Percentiles rank a stretch among this genome's conserved stretches.
Evolutionary conservation across 1,140 invertebrate species (phyloP).

Genomic region (Psix sp.): DNA sequence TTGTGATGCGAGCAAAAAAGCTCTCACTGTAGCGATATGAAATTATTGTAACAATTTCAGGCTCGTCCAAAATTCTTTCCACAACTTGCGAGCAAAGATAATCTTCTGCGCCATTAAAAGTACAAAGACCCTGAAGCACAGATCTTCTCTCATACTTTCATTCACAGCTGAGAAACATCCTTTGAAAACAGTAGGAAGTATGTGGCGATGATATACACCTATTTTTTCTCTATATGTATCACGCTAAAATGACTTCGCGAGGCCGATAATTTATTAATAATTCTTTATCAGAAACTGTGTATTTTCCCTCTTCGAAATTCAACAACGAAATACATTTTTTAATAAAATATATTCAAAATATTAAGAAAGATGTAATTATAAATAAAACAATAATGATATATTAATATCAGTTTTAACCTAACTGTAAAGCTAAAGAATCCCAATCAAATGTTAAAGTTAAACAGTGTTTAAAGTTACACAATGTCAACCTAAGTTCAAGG

Average conservation of each 20-base stretch:
- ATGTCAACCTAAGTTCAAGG: too few relatives aligned
- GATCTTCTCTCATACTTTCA: conserved; percentile 33
- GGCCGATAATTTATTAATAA: conserved; percentile 32
- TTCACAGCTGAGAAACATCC: conserved; percentile 25
- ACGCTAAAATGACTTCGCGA: conserved; percentile 6
- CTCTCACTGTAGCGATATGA: not conserved
- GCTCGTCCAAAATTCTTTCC: conserved; percentile 4
- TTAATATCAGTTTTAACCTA: too few relatives aligned
- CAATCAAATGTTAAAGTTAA: too few relatives aligned
- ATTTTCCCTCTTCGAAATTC: too few relatives aligned
- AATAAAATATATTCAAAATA: too few relatives aligned
- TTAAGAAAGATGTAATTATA: too few relatives aligned
- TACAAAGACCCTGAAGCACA: conserved; percentile 34
- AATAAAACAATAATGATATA: too few relatives aligned
- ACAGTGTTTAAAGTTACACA: too few relatives aligned
- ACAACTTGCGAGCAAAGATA: conserved; percentile 11
- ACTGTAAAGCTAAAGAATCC: too few relatives aligned
- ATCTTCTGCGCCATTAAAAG: conserved; percentile 29
- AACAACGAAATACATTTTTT: too few relatives aligned
- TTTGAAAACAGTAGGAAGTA: conserved; percentile 23
- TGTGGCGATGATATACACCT: conserved; percentile 11
- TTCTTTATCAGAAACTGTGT: not conserved
- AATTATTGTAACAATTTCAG: conserved; percentile 6
- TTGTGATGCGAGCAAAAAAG: too few relatives aligned
- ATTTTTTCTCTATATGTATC: conserved; percentile 22